Evolutionary conservation across 2,888 invertebrate genomes (phyloP), one percentile per base, ranked within the genome.

Genomic region (Ypsolopha scabrella): DNA sequence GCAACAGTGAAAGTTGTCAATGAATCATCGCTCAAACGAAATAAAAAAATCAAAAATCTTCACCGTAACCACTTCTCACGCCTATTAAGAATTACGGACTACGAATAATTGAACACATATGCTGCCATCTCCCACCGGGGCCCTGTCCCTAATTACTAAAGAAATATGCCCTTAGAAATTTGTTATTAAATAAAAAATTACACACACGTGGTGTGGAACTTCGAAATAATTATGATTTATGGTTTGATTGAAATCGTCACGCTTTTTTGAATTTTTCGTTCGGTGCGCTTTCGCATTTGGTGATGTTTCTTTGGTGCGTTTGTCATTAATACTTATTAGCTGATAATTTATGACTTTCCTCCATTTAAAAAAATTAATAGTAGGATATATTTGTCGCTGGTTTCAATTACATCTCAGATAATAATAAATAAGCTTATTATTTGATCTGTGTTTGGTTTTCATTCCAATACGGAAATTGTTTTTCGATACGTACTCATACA

Each of bases 31-130:
- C 13, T 11, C 36, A 14, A 43, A 51, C 46, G 9, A 41, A 47
- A 24, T 24, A 24, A 51, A 51, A 39, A 11, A 35, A 33, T 46
- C 10, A 11, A 10, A 37, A 47, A 47, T 11, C 37, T 47, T 47
- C 14, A 37, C 47, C 13, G 36, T 11, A 34, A 36, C 50, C 14
- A 48, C 59, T 62, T 74, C 72, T 70, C 76, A 76, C 75, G 71
- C 60, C 64, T 60, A 62, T 70, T 66, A 24, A 24, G 24, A 24
- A 24, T 24, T 24, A 68, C 58, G 56, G 58, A 50, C 61, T 70
- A 53, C 51, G 72, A 74, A 65, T 75, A 76, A 77, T 75, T 76
- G 68, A 67, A 67, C 67, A 65, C 77, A 77, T 59, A 74, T 77
- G 75, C 61, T 55, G 37, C n/a, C n/a, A n/a, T n/a, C n/a, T 46